Evolutionary conservation across 2,113 vertebrate genomes (phyloP), one percentile per base, ranked within the genome.

Genomic region (Albula glossodonta): DNA sequence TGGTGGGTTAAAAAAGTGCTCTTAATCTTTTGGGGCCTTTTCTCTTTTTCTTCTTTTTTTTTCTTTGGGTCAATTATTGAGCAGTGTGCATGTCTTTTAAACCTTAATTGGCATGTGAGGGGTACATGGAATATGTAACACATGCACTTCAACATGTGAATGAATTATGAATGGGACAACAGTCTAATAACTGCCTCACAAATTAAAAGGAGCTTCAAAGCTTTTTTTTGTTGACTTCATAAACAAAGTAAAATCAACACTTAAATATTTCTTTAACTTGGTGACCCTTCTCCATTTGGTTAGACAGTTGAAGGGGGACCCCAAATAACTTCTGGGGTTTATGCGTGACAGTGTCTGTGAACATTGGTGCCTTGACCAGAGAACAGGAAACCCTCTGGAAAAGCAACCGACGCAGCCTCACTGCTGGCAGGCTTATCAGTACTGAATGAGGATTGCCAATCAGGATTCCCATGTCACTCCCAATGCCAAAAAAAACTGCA

Each of bases 21-120:
- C 82, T 86, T 86, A 86, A 78, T 8, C 70, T 81, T 83, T 83
- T 80, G 84, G 25, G 84, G 48, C 83, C 57, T 85, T 87, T 52
- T 51, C 22, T 49, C 50, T 48, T 15, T 49, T 78, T 78, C 31
- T 10, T 51, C 17, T 13, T 7, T 22, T 2, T 22, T 2, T 9
- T 51, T 81, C 48, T 50, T 31, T 50, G 41, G 25, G 48, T 51
- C 78, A 15, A 50, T 49, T 19, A 49, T 48, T 51, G 70, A 25
- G 50, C 11, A 49, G 48, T 80, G 9, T 49, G 31, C 51, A 41
- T n/a, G n/a, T 9, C 49, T 80, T 80, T 80, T 13, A 78, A 19
- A 80, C 22, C 4, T 22, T 8, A 25, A 74, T 74, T 22, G 22
- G n/a, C 70, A 41, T 41, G 31, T 41, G 53, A 60, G 17, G 19